These are phyloP conservation scores for Erythrocercus mccallii DNA, from an alignment of 2,113 vertebrate species.

Conservation along the genomic window DNA sequence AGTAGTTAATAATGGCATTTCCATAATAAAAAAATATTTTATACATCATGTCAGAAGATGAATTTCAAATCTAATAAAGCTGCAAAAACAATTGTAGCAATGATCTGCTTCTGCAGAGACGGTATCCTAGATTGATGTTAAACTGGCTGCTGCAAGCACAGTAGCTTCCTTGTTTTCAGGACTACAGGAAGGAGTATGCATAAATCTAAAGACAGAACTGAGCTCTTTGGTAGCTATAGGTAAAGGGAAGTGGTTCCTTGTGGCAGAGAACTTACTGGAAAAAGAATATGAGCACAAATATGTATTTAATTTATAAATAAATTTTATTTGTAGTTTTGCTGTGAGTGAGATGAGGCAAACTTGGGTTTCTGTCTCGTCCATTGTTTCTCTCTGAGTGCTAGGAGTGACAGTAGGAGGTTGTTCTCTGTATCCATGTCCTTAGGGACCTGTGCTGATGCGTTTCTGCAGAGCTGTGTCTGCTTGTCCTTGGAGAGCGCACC, in stretches of 20 bases:
- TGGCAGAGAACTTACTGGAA: not conserved
- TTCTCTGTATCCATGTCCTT: not conserved
- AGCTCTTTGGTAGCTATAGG: not conserved
- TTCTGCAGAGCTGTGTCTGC: not conserved
- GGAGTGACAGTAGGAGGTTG: not conserved
- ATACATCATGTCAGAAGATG: not conserved
- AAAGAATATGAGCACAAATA: not conserved
- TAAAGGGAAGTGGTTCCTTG: not conserved
- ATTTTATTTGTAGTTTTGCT: not conserved
- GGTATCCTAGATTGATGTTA: not conserved
- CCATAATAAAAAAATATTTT: not conserved
- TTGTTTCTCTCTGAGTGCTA: not conserved
- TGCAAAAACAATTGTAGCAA: not conserved
- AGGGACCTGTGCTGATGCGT: not conserved
- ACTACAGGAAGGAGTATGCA: not conserved
- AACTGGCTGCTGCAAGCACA: not conserved
- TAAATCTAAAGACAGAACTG: not conserved
- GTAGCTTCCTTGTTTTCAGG: not conserved
- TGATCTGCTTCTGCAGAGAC: not conserved
- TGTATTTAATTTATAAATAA: not conserved
- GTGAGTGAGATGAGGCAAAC: not conserved
- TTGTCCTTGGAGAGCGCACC: accelerated
- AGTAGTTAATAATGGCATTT: not conserved
- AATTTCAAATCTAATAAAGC: not conserved
- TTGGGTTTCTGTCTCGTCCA: not conserved